Evolutionary conservation across 2,113 vertebrate genomes (phyloP).

Genomic region (Todiramphus saurophagus): DNA sequence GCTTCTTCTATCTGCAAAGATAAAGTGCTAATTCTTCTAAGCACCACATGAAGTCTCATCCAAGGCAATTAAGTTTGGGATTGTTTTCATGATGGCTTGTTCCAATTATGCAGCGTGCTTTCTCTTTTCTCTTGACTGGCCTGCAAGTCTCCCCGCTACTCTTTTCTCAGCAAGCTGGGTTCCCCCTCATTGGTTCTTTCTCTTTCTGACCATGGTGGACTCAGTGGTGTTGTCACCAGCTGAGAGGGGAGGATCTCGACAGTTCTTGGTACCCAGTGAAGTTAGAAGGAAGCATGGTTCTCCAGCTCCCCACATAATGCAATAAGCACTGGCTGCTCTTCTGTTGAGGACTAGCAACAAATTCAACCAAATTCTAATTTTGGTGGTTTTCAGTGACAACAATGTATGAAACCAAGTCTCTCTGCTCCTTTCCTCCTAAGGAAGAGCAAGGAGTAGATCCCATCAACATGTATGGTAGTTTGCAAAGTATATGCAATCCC

Average conservation of each 20-base stretch:
- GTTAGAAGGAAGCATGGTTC: background rate
- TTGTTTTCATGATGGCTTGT: background rate
- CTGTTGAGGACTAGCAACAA: too few relatives aligned
- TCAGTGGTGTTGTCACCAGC: fast-evolving
- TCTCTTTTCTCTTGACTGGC: background rate
- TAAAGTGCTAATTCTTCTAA: slow-evolving; percentile 6
- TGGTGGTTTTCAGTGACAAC: too few relatives aligned
- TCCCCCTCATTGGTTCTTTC: background rate
- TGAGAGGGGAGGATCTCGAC: background rate
- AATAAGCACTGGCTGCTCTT: background rate
- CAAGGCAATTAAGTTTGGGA: background rate
- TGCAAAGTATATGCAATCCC: background rate
- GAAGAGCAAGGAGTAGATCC: too few relatives aligned
- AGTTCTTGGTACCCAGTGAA: background rate
- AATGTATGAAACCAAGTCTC: too few relatives aligned
- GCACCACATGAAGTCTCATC: background rate
- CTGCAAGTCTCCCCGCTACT: background rate
- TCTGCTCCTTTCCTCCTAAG: too few relatives aligned
- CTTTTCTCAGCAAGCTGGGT: background rate
- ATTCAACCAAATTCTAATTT: too few relatives aligned
- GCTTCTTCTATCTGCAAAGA: background rate
- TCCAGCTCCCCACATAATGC: background rate
- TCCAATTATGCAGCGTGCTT: background rate
- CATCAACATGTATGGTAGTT: background rate
- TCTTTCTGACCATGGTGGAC: background rate